A percentile compares a stretch with the other conserved stretches of the same genome.
Evolutionary conservation across 2,113 vertebrate species (phyloP).

Genomic region (Pogona vitticeps): DNA sequence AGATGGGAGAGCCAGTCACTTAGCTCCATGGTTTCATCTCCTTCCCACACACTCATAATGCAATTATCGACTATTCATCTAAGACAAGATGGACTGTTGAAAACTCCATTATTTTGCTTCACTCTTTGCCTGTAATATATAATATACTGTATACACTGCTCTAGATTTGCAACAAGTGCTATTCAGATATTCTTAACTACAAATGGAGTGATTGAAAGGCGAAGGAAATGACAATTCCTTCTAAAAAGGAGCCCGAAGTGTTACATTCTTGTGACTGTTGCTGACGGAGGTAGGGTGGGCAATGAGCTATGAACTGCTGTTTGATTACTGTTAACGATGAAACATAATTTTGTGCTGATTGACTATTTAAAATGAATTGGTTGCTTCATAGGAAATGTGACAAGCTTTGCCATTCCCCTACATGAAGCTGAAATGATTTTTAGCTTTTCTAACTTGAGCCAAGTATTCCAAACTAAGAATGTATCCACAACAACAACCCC

Average conservation of each 20-base stretch:
- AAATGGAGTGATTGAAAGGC: conserved; percentile 39
- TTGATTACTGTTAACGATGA: conserved; percentile 17
- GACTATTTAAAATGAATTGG: conserved; percentile 36
- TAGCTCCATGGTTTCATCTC: background rate
- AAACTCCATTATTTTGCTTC: conserved; percentile 36
- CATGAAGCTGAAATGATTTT: conserved; percentile 8
- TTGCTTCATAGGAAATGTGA: background rate
- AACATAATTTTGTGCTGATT: conserved; percentile 21
- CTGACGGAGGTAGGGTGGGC: conserved; percentile 26
- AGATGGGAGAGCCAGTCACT: background rate
- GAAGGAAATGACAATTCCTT: conserved; percentile 23
- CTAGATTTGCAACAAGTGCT: conserved; percentile 24
- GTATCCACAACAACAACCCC: background rate
- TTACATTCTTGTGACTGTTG: conserved; percentile 40
- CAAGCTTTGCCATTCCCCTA: conserved; percentile 22
- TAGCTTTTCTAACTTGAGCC: conserved; percentile 4
- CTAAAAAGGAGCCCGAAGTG: conserved; percentile 25
- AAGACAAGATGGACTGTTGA: conserved; percentile 38
- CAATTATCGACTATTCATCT: conserved; percentile 58
- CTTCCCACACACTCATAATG: conserved; percentile 42
- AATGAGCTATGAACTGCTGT: conserved; percentile 7
- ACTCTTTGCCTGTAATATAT: conserved; percentile 27
- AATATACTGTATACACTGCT: conserved; percentile 18
- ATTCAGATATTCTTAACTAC: conserved; percentile 36
- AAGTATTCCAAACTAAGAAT: background rate